These are phyloP conservation scores for Saccostrea glomerata DNA, from an alignment of 1,140 invertebrate species.

Conservation along the genomic window DNA sequence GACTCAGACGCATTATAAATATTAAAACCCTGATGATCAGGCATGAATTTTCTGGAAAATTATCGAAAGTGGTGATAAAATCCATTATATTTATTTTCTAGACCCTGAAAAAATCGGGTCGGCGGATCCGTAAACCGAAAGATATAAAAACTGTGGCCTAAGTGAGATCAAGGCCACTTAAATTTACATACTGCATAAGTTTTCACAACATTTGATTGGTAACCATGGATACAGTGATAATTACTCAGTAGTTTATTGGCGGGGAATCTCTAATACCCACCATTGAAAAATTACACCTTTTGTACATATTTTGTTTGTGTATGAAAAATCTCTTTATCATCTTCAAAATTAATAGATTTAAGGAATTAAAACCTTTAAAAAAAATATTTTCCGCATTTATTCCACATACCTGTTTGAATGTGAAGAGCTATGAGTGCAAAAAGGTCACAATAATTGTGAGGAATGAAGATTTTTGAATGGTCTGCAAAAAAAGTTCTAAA, in stretches of 20 bases:
- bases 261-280: background rate
- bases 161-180: background rate
- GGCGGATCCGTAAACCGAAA: too few species aligned
- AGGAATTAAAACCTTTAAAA: background rate
- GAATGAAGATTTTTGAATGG: background rate
- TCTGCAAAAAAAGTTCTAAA: background rate
- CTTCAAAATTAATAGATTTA: background rate
- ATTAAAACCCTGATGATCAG: too few species aligned
- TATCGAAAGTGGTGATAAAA: too few species aligned
- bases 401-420: background rate
- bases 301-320: background rate
- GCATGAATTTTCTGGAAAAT: too few species aligned
- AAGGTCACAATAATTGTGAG: background rate
- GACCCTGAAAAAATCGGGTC: too few species aligned
- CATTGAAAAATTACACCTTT: background rate
- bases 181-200: background rate
- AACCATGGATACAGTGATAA: background rate
- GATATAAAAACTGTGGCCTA: too few species aligned
- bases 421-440: background rate
- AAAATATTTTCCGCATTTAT: background rate
- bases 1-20: too few species aligned
- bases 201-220: background rate
- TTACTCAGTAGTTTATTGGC: background rate
- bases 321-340: background rate
- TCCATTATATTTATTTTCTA: too few species aligned